Conservation (phyloP, 2,113 vertebrate genomes). For the Paracanthobrama guichenoti region DNA sequence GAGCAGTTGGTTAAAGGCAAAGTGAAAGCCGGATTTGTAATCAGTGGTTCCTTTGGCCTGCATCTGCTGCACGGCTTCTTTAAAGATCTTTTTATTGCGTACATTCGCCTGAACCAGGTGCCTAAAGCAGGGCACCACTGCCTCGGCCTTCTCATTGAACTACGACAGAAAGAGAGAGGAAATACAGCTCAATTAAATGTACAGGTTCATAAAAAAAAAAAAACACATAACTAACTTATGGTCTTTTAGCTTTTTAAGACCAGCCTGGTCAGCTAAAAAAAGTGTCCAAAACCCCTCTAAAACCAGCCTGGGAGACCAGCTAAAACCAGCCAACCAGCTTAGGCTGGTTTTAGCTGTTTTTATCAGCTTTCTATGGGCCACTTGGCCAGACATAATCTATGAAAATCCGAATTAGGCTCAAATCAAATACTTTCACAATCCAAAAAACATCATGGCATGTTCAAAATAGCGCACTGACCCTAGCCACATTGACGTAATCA, state of each 20-base stretch:
- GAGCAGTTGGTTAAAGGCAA: conserved; percentile 95
- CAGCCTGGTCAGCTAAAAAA: too few species aligned
- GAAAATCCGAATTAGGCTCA: background rate
- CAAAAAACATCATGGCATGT: background rate
- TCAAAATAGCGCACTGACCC: conserved; percentile 61
- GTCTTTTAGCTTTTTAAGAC: too few species aligned
- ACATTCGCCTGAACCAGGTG: conserved; percentile 98
- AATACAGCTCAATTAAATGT: background rate
- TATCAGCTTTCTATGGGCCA: background rate
- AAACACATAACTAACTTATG: background rate
- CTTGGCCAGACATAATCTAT: background rate
- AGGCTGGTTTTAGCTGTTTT: too few species aligned
- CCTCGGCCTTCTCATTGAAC: conserved; percentile 97
- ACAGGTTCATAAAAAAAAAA: background rate
- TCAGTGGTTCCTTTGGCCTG: conserved; percentile 96
- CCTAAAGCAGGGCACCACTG: conserved; percentile 92
- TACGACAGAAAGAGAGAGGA: conserved; percentile 58
- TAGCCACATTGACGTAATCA: conserved; percentile 79
- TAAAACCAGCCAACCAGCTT: too few species aligned
- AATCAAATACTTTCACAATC: background rate
- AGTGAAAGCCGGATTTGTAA: conserved; percentile 98
- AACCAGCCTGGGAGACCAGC: too few species aligned
- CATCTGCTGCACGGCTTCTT: conserved; percentile 94
- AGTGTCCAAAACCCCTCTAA: too few species aligned
- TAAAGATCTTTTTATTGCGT: conserved; percentile 98